These are phyloP conservation scores for Sinelater perroti DNA, from an alignment of 2,888 invertebrate species.

Conservation along the genomic window DNA sequence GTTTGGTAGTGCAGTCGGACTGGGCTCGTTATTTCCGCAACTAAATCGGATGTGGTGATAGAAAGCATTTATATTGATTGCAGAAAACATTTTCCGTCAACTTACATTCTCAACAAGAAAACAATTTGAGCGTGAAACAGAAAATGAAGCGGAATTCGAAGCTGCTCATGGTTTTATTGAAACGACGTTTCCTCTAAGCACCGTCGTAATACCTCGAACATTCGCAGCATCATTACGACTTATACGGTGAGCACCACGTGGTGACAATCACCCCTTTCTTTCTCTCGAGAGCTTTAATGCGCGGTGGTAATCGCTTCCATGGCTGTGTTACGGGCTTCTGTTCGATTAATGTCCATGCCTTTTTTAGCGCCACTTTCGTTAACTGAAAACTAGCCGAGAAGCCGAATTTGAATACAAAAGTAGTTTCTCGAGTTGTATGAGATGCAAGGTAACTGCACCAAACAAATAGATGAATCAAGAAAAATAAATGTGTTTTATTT, in stretches of 20 bases:
- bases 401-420: not conserved
- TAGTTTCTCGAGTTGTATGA: not conserved
- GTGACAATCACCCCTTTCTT: constrained; percentile 3
- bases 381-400: no score
- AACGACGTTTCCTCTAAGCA: no score
- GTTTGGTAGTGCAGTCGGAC: no score
- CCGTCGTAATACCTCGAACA: not conserved
- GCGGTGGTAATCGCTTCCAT: not conserved
- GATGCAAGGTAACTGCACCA: not conserved
- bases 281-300: not conserved
- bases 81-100: no score
- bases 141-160: no score
- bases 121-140: no score
- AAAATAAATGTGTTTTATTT: no score
- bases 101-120: no score
- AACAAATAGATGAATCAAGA: not conserved
- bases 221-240: constrained; percentile 1
- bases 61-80: no score
- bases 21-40: no score
- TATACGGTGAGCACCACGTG: not conserved
- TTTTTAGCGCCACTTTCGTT: not conserved
- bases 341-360: not conserved
- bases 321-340: not conserved
- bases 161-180: no score
- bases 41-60: no score